Evolutionary conservation across 2,888 invertebrate species (phyloP), one percentile per base, ranked within the genome.

Genomic region (Notodonta ziczac): DNA sequence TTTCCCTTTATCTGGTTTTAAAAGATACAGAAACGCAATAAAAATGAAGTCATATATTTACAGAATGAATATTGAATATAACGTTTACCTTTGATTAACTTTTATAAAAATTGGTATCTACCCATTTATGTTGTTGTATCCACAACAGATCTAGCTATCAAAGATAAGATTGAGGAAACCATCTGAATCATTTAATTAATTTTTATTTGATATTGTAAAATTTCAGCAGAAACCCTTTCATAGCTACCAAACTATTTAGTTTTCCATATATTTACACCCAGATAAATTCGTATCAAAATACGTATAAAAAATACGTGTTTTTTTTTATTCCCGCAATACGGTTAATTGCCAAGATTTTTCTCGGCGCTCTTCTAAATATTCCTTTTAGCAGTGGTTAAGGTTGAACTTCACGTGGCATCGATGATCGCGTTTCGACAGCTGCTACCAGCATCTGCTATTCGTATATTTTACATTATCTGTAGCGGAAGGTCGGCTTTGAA

Each of bases 401-500:
- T 67, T 65, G 60, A 60, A 66, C 56, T 59, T 58, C 24, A 57
- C 40, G 32, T 32, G 59, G 42, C 71, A 65, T 56, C 63, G 55
- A 67, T 65, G 69, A 69, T 66, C 61, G 63, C 55, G 51, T 54
- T 63, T 62, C 63, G 50, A 61, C 66, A 65, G 61, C 59, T 65
- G 62, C 57, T 69, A 57, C 35, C 12, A 50, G 24, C 58, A 57
- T 63, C 63, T 59, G 24, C 9, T 52, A 13, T 46, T 40, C 60
- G 48, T 60, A 60, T 63, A 57, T 63, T 62, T 63, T 56, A 44
- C 60, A 54, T 64, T 59, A 35, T 56, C 53, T 42, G 61, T 56
- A 67, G 55, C 53, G 44, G 70, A 67, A 63, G 57, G 63, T 69
- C 58, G 39, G 51, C 74, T 80, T 75, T 79, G 77, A 77, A 70